Base-by-base conservation (phyloP, 2,113 vertebrate species). In the Rutilus rutilus region DNA sequence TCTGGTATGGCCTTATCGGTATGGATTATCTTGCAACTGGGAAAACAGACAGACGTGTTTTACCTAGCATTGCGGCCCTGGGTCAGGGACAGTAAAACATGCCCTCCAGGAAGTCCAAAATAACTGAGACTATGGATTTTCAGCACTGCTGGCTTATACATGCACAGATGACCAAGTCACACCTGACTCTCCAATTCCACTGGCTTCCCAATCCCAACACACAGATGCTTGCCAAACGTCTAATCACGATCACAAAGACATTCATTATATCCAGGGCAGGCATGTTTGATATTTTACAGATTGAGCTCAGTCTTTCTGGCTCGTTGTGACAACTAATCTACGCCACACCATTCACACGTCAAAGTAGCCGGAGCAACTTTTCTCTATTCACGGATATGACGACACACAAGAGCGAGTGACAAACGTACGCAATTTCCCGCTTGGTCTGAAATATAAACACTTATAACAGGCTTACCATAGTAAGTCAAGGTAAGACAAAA, bases 21-120 rank as follows among this genome's bases (percentile, higher is more conserved):
- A 69, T 65, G n/a, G 3, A 45, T 47, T 64, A 64, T 64, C 5
- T 36, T 39, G 65, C 19, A 21, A 71, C 6, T 67, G 4, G 45
- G 50, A 86, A 87, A 91, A 90, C 30, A 87, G 86, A 78, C 21
- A 54, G 25, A 23, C 85, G 64, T 78, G 42, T 23, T 57, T 52
- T 64, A 45, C 19, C n/a, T 27, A 57, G 36, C 57, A 27, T 57
- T 59, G 25, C 52, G 14, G 25, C 6, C 52, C 75, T 64, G 82
- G 78, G 67, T 19, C 59, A 23, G 9, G 17, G 80, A 69, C 39
- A 74, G 73, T 36, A 23, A 11, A 42, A 85, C 33, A 87, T 82
- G 78, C 62, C 82, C 64, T 45, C 45, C 64, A 47, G 47, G 67
- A 77, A 50, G 80, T 21, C 60, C 19, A 7, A 21, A 78, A 71